Conservation (phyloP, 2,888 invertebrate species). For the Xylophagus ater region DNA sequence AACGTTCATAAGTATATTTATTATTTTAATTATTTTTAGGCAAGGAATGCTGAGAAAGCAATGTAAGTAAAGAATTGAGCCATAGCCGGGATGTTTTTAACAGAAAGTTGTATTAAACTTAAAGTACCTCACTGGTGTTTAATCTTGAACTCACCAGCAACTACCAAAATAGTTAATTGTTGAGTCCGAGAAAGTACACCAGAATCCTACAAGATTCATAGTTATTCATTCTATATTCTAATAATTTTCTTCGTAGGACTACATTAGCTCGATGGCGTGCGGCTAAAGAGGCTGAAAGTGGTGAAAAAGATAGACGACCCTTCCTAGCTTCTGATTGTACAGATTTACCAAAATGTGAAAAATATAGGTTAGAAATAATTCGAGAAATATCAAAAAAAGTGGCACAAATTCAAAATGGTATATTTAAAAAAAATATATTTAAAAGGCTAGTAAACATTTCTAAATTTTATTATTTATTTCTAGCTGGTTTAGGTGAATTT, state of each 20-base stretch:
- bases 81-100: too few species aligned
- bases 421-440: too few species aligned
- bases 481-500: constrained; percentile 97
- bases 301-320: constrained; percentile 78
- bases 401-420: constrained; percentile 95
- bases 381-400: constrained; percentile 97
- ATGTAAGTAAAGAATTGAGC: constrained; percentile 59
- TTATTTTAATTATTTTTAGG: constrained; percentile 45
- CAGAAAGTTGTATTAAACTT: constrained; percentile 3
- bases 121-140: background rate
- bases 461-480: constrained; percentile 22
- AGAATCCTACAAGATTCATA: background rate
- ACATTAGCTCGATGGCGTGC: constrained; percentile 97
- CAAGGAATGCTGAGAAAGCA: constrained; percentile 95
- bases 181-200: background rate
- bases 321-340: constrained; percentile 92
- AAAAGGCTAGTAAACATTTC: too few species aligned
- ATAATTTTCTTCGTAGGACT: constrained; percentile 53
- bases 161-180: background rate
- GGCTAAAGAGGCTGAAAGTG: constrained; percentile 85
- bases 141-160: constrained; percentile 2
- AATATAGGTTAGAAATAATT: constrained; percentile 93
- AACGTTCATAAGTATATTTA: background rate
- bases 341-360: constrained; percentile 84
- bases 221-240: too few species aligned